Percentiles rank a stretch among this genome's conserved stretches.
phyloP scores from a whole-genome alignment of 2,888 invertebrate genomes.

The Pseudanteris insignis region DNA sequence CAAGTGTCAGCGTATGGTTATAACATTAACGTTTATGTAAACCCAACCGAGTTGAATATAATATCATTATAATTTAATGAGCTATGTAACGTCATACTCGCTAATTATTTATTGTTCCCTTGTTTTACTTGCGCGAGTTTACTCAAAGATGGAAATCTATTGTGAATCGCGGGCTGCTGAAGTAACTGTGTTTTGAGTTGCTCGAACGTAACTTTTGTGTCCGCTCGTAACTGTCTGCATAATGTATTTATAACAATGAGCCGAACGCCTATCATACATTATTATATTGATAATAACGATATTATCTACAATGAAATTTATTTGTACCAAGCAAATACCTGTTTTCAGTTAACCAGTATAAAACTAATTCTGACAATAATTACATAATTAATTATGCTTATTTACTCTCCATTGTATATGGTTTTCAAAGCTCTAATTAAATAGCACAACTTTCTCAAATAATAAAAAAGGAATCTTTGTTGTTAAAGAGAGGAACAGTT shows the following conservation, averaged over 20 bases:
- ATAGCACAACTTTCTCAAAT: too few species aligned
- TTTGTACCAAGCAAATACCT: too few species aligned
- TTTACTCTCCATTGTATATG: too few species aligned
- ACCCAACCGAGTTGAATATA: too few species aligned
- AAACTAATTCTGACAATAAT: too few species aligned
- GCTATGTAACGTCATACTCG: conserved; percentile 7
- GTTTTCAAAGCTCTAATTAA: too few species aligned
- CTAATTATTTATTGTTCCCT: conserved; percentile 25
- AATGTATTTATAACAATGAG: conserved; percentile 14
- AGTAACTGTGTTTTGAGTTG: conserved; percentile 18
- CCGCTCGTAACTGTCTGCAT: conserved; percentile 14
- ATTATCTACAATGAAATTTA: conserved; percentile 12
- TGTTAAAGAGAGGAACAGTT: too few species aligned
- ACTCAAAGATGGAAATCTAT: conserved; percentile 16
- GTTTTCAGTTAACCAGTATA: too few species aligned
- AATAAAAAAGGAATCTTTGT: too few species aligned
- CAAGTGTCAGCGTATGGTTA: too few species aligned
- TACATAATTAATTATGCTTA: too few species aligned
- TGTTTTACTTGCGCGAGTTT: conserved; percentile 20
- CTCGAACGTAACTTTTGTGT: conserved; percentile 12
- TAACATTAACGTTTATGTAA: too few species aligned
- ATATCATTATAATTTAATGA: conserved; percentile 12
- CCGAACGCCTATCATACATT: conserved; percentile 11
- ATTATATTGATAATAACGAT: conserved; percentile 12
- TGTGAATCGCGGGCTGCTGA: conserved; percentile 3